Conservation (phyloP, 1,140 invertebrate species). For the Bemisia tabaci region DNA sequence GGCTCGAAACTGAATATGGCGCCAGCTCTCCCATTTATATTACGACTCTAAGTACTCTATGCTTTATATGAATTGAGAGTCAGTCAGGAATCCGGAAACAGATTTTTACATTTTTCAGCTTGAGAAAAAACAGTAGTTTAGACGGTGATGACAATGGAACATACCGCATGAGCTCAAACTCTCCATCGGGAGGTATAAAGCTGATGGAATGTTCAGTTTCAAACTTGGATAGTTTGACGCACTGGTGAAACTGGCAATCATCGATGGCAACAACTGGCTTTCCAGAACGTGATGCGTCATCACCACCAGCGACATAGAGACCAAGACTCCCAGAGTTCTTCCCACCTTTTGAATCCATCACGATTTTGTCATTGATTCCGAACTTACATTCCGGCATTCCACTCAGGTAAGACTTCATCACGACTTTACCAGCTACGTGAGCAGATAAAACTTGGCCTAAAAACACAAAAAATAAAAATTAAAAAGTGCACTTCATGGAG, state of each 20-base stretch:
- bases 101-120: too few relatives aligned
- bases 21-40: not conserved
- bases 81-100: not conserved
- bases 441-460: constrained; percentile 93
- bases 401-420: constrained; percentile 99
- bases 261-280: constrained; percentile 98
- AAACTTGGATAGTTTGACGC: constrained; percentile 98
- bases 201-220: constrained; percentile 99
- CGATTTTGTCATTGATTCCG: constrained; percentile 99
- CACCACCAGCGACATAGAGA: constrained; percentile 48
- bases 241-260: constrained; percentile 99
- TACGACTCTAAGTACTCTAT: too few relatives aligned
- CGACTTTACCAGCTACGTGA: constrained; percentile 97
- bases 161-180: constrained; percentile 98
- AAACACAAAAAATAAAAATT: constrained; percentile 23
- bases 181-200: constrained; percentile 98
- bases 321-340: constrained; percentile 34
- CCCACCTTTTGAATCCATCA: constrained; percentile 93
- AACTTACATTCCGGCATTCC: constrained; percentile 99
- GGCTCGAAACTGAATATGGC: not conserved
- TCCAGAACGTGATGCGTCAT: constrained; percentile 74
- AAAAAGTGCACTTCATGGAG: too few relatives aligned
- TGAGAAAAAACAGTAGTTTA: too few relatives aligned
- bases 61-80: constrained; percentile 2
- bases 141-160: too few relatives aligned